phyloP scores from a whole-genome alignment of 2,888 invertebrate species.

The Trissonchulus latispiculum region DNA sequence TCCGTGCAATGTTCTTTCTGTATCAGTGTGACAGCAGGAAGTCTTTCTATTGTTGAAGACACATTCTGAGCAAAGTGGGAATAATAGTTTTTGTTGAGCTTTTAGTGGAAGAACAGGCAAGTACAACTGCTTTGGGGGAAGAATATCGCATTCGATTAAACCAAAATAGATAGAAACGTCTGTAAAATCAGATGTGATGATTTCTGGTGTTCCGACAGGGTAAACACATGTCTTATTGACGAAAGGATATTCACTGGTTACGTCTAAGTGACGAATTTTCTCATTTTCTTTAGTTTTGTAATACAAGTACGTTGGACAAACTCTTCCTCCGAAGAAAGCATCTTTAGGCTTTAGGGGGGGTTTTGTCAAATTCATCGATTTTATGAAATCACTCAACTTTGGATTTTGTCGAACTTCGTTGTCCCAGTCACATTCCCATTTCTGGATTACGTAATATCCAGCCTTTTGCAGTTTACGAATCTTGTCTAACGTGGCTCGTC shows the following conservation, averaged over 20 bases:
- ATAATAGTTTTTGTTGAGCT: slow-evolving; percentile 31
- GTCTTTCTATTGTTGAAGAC: slow-evolving; percentile 29
- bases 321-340: slow-evolving; percentile 36
- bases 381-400: background rate
- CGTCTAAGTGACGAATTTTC: slow-evolving; percentile 32
- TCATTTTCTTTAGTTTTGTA: slow-evolving; percentile 27
- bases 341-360: background rate
- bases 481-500: background rate
- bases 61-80: slow-evolving; percentile 35
- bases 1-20: background rate
- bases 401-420: background rate
- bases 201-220: slow-evolving; percentile 26
- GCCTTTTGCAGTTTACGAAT: background rate
- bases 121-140: slow-evolving; percentile 33
- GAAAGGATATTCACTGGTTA: slow-evolving; percentile 35
- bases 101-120: slow-evolving; percentile 35
- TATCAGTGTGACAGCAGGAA: background rate
- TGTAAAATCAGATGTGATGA: slow-evolving; percentile 19
- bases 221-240: slow-evolving; percentile 31
- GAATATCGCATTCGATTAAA: slow-evolving; percentile 32
- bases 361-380: background rate
- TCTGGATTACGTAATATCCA: slow-evolving; percentile 27
- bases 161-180: slow-evolving; percentile 25
- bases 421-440: slow-evolving; percentile 33
- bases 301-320: slow-evolving; percentile 32